phyloP scores from a whole-genome alignment of 2,888 invertebrate species.

The Meandrusa payeni region DNA sequence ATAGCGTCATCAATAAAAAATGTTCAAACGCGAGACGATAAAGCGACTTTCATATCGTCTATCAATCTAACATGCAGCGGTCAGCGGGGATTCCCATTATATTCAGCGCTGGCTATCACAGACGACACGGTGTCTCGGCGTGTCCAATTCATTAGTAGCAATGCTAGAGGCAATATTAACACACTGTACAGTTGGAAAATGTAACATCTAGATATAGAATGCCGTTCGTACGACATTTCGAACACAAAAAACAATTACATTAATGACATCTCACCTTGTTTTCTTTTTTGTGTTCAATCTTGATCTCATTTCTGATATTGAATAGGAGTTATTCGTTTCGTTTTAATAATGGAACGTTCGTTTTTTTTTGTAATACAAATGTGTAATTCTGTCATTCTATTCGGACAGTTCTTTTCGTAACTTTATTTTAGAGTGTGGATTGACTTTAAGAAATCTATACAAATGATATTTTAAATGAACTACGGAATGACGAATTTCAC shows the following conservation, averaged over 20 bases:
- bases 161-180: slow-evolving; percentile 17
- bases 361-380: background rate
- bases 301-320: slow-evolving; percentile 52
- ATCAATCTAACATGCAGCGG: slow-evolving; percentile 67
- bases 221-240: slow-evolving; percentile 47
- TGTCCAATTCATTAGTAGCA: slow-evolving; percentile 30
- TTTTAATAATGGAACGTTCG: slow-evolving; percentile 8
- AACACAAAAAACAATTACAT: slow-evolving; percentile 62
- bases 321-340: slow-evolving; percentile 61
- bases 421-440: no score
- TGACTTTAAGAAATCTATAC: no score
- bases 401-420: no score
- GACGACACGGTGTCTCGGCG: slow-evolving; percentile 30
- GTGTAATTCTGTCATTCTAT: no score
- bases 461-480: no score
- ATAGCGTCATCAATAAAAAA: slow-evolving; percentile 54
- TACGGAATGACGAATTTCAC: no score
- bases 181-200: slow-evolving; percentile 36
- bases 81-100: slow-evolving; percentile 66
- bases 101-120: slow-evolving; percentile 38
- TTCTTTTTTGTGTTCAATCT: slow-evolving; percentile 40
- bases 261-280: slow-evolving; percentile 48
- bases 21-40: slow-evolving; percentile 50
- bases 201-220: slow-evolving; percentile 43
- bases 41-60: slow-evolving; percentile 58